phyloP scores from a whole-genome alignment of 2,888 invertebrate species.

The Drosophila mettleri region DNA sequence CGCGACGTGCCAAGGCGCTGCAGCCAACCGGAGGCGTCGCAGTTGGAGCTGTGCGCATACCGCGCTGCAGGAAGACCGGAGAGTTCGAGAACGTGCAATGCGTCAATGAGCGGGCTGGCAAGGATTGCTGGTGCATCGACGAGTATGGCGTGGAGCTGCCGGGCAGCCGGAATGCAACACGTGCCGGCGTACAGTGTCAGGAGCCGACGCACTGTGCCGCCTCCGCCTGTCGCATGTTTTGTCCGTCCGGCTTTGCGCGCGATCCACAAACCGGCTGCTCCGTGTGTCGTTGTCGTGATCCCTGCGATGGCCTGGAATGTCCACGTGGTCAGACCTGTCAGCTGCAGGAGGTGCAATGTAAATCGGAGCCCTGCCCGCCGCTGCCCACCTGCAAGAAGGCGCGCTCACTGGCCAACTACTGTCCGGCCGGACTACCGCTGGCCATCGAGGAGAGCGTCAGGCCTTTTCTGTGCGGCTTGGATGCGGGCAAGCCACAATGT shows the following conservation, averaged over 20 bases:
- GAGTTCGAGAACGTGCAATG: slow-evolving; percentile 93
- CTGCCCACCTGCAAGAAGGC: slow-evolving; percentile 93
- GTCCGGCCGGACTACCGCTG: slow-evolving; percentile 91
- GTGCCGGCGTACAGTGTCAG: slow-evolving; percentile 71
- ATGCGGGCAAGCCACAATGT: slow-evolving; percentile 92
- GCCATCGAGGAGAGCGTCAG: slow-evolving; percentile 90
- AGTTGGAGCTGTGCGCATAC: slow-evolving; percentile 86
- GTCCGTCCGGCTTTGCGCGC: slow-evolving; percentile 92
- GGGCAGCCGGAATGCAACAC: slow-evolving; percentile 87
- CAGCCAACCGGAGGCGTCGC: slow-evolving; percentile 15
- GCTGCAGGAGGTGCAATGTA: slow-evolving; percentile 91
- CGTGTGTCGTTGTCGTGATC: slow-evolving; percentile 92
- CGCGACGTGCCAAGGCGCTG: slow-evolving; percentile 87
- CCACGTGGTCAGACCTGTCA: slow-evolving; percentile 92
- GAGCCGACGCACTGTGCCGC: slow-evolving; percentile 90
- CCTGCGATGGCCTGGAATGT: slow-evolving; percentile 91
- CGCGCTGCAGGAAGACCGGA: slow-evolving; percentile 90
- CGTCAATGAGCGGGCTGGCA: slow-evolving; percentile 88
- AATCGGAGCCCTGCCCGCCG: slow-evolving; percentile 92
- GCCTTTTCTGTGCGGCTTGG: slow-evolving; percentile 93
- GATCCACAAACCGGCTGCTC: slow-evolving; percentile 90
- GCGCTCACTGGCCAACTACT: slow-evolving; percentile 91
- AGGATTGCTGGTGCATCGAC: slow-evolving; percentile 93
- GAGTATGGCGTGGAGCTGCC: slow-evolving; percentile 91
- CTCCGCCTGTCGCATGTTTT: slow-evolving; percentile 94